Evolutionary conservation across 23 tunicate species (phyloP).

Genomic region (Pegea sp.): DNA sequence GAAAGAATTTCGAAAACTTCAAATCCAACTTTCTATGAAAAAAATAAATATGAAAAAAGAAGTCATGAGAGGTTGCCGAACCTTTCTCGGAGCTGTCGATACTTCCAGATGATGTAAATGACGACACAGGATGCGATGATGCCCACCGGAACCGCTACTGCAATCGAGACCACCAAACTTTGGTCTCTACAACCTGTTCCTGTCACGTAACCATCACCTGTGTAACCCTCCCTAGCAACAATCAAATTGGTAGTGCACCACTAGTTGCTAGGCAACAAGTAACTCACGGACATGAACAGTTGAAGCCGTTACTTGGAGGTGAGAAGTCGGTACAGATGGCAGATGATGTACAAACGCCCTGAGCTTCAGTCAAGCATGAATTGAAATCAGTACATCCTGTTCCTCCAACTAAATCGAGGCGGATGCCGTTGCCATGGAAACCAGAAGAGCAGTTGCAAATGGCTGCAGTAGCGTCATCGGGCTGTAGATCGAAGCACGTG

Average conservation of each 20-base stretch:
- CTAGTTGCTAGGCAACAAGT: background rate
- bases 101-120: background rate
- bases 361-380: conserved; percentile 8
- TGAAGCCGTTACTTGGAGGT: conserved; percentile 14
- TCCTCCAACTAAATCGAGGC: conserved; percentile 4
- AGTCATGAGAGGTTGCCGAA: background rate
- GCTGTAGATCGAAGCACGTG: conserved; percentile 12
- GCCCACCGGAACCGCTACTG: background rate
- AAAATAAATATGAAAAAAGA: background rate
- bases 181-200: conserved; percentile 20
- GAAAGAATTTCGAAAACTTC: background rate
- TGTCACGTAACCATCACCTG: conserved; percentile 15
- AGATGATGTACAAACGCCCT: background rate
- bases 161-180: conserved; percentile 2
- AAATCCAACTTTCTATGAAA: background rate
- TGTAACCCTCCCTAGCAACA: conserved; percentile 4
- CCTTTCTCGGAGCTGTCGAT: background rate
- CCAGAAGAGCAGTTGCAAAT: conserved; percentile 42
- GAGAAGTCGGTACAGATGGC: conserved; percentile 14
- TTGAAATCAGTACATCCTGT: conserved; percentile 33
- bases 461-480: conserved; percentile 9
- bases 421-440: conserved; percentile 46
- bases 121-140: background rate
- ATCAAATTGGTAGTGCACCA: background rate
- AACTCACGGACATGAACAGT: conserved; percentile 30